Percentiles rank a stretch among this genome's conserved stretches.
Evolutionary conservation across 2,888 invertebrate genomes (phyloP).

Genomic region (Drosophila macrospina): DNA sequence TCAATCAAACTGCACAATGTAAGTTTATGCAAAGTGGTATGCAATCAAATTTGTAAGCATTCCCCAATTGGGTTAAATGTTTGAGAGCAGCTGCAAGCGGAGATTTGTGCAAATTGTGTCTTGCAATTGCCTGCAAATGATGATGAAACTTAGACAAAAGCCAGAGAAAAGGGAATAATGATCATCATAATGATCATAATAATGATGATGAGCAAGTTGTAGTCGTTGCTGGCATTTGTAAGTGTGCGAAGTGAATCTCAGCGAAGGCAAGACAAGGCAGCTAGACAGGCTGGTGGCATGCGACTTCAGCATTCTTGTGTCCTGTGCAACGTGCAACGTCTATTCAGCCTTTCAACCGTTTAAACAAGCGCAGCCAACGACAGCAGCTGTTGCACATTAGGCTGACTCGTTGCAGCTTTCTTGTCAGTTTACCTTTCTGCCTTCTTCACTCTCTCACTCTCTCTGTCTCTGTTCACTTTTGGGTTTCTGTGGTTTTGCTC

Average conservation of each 20-base stretch:
- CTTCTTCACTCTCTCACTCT: background rate
- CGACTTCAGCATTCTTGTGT: background rate
- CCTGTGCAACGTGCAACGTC: conserved; percentile 39
- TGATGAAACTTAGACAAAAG: conserved; percentile 32
- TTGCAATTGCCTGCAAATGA: conserved; percentile 63
- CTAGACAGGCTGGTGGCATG: conserved; percentile 21
- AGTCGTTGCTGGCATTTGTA: conserved; percentile 46
- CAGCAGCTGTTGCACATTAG: conserved; percentile 48
- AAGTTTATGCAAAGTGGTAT: conserved; percentile 46
- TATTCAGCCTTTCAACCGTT: conserved; percentile 36
- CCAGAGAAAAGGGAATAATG: conserved; percentile 30
- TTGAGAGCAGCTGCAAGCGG: conserved; percentile 19
- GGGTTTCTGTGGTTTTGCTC: conserved; percentile 45
- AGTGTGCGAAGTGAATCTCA: conserved; percentile 36
- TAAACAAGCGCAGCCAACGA: conserved; percentile 27
- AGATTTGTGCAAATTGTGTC: conserved; percentile 46
- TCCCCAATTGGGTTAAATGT: conserved; percentile 28
- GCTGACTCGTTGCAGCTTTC: conserved; percentile 16
- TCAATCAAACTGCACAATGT: conserved; percentile 37
- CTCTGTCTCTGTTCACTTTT: background rate
- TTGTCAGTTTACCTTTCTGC: conserved; percentile 9
- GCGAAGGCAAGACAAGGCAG: background rate
- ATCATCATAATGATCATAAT: conserved; percentile 4
- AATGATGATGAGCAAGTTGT: conserved; percentile 14
- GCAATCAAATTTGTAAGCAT: conserved; percentile 67